Evolutionary conservation across 2,113 vertebrate genomes (phyloP), one percentile per base, ranked within the genome.

Genomic region (Atrichornis clamosus): DNA sequence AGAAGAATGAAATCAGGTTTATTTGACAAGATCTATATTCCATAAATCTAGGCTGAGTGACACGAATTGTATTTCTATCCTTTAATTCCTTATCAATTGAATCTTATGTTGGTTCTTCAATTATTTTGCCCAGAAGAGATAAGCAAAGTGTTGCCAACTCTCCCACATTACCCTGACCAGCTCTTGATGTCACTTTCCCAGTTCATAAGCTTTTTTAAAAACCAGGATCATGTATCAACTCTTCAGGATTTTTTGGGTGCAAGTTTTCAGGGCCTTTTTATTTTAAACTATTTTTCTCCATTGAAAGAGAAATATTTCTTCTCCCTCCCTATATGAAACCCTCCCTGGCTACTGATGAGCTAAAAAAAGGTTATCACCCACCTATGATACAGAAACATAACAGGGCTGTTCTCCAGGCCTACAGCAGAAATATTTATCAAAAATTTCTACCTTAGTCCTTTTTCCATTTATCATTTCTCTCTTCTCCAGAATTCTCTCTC

Each of bases 1-100:
- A 67, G 26, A 95, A 96, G 81, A 95, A 96, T 72, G 91, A 92
- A 93, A 95, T 82, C 81, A 30, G 64, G 87, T 94, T 94, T 92
- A 95, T 96, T 95, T 94, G 93, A 96, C 96, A 96, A 84, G 89
- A 95, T 95, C 91, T 90, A 87, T 89, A 95, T 76, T 96, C 62
- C 93, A 93, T 93, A 95, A 94, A 97, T 96, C 78, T 88, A 87
- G 52, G 62, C 18, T 75, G 94, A 96, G 65, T 64, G 77, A 65
- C 78, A 83, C 10, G 5, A 95, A 89, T 94, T 95, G 33, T 72
- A 94, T 79, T 94, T 95, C 89, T 89, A 46, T 37, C 74, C 70
- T 85, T 93, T 94, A 95, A 94, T 95, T 96, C 84, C 72, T 73
- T 76, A 93, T 91, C 91, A 79, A 16, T 89, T 58, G 68, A 68